Conservation (phyloP, 2,888 invertebrate species). For the Tinea semifulvella region DNA sequence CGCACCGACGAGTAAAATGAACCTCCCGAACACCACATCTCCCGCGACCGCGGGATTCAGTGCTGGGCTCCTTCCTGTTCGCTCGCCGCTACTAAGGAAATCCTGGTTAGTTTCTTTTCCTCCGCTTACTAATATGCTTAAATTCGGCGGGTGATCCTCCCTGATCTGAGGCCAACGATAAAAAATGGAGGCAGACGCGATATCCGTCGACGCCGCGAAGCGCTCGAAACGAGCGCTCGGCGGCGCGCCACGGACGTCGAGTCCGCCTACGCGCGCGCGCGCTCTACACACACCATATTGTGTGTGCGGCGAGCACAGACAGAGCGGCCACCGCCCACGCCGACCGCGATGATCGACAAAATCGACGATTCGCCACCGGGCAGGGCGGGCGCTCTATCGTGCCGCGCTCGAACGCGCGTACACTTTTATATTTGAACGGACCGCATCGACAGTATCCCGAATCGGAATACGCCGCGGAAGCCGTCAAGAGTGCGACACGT, state of each 20-base stretch:
- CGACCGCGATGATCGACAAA: too few relatives aligned
- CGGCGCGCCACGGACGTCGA: slow-evolving; percentile 5
- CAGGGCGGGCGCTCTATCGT: too few relatives aligned
- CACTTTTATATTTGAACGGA: too few relatives aligned
- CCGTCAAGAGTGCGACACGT: neutral
- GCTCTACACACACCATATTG: too few relatives aligned
- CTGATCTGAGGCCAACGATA: slow-evolving; percentile 46
- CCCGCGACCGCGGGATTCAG: slow-evolving; percentile 48
- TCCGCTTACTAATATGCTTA: slow-evolving; percentile 76
- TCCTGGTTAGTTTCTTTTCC: slow-evolving; percentile 75
- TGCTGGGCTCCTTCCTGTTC: slow-evolving; percentile 66
- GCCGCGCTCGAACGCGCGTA: too few relatives aligned
- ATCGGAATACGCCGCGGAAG: neutral
- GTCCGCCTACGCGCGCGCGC: too few relatives aligned
- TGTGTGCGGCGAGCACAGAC: too few relatives aligned
- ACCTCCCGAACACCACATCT: slow-evolving; percentile 66
- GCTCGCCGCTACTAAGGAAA: slow-evolving; percentile 72
- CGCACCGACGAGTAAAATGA: slow-evolving; percentile 30
- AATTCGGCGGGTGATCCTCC: slow-evolving; percentile 58
- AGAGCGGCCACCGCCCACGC: too few relatives aligned
- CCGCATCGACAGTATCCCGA: too few relatives aligned
- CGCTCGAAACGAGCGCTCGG: slow-evolving; percentile 26
- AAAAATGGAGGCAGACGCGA: slow-evolving; percentile 25
- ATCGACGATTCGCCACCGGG: too few relatives aligned
- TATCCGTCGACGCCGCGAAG: slow-evolving; percentile 23